Evolutionary conservation across 1,140 invertebrate genomes (phyloP).

Genomic region (Aphelinus certus): DNA sequence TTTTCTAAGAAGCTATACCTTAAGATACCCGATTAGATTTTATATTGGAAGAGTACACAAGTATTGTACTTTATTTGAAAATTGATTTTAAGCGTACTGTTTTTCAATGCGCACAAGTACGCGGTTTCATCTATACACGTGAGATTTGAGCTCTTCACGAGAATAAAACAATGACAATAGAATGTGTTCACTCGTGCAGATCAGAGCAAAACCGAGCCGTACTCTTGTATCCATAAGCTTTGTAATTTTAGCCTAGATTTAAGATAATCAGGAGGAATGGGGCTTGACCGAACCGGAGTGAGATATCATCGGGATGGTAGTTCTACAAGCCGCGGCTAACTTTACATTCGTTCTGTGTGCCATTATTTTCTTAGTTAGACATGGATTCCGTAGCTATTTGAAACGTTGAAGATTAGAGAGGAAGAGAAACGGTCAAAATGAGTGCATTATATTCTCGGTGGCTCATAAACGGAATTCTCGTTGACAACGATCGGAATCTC

Average conservation of each 20-base stretch:
- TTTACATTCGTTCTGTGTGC: too few species aligned
- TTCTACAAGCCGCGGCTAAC: too few species aligned
- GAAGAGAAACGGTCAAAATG: too few species aligned
- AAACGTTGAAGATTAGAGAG: too few species aligned
- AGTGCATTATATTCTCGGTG: too few species aligned
- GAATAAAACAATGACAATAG: not conserved
- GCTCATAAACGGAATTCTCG: not conserved
- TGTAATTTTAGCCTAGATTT: slow-evolving; percentile 15
- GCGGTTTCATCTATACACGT: slow-evolving; percentile 29
- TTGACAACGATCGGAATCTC: not conserved
- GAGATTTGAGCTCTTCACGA: slow-evolving; percentile 23
- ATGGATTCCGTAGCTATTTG: too few species aligned
- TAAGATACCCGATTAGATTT: slow-evolving; percentile 17
- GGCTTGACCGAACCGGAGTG: not conserved
- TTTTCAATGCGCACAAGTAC: slow-evolving; percentile 15
- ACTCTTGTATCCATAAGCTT: slow-evolving; percentile 7
- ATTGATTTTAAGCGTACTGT: slow-evolving; percentile 22
- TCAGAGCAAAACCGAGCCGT: slow-evolving; percentile 18
- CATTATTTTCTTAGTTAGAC: too few species aligned
- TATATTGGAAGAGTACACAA: slow-evolving; percentile 10
- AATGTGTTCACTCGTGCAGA: slow-evolving; percentile 34
- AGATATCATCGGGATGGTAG: not conserved
- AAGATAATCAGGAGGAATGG: not conserved
- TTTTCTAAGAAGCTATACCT: slow-evolving; percentile 9
- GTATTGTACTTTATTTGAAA: not conserved